Base-by-base conservation (phyloP, 2,113 vertebrate species). In the Toxotes jaculatrix region DNA sequence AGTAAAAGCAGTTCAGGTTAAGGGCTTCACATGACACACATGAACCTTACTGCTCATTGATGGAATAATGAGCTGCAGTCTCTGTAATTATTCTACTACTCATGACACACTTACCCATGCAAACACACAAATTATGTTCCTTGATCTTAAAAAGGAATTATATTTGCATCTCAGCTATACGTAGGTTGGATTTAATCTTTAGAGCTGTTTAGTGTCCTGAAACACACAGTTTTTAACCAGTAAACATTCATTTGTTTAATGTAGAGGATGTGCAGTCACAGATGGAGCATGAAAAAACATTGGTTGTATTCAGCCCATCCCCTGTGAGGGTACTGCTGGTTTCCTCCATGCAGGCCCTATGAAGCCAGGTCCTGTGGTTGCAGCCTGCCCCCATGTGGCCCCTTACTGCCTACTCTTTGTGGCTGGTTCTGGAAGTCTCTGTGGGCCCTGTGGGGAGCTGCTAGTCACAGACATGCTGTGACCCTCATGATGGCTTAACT, bases 401-500 rank as follows among this genome's bases (percentile, higher is more conserved):
- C 80, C 90, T 56, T 56, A 53, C 59, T 62, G 55, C 63, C 69
- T 85, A 72, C 68, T 60, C 31, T 74, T 61, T 75, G 69, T 11
- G 67, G 79, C 73, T 3, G 5, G 4, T 3, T 55, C 60, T 79
- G 65, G 79, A 76, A 83, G 81, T 79, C 43, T 59, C 45, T 61
- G 0, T 49, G 17, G 27, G 68, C 61, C 66, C 45, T 83, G 81
- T 73, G 83, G 74, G 77, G 66, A 84, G 77, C 72, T 43, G 2
- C 78, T 64, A 47, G 23, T 80, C 74, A 71, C 4, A 79, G 84
- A 85, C 75, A 61, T 38, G 72, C 75, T 77, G 63, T 89, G 67
- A 77, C 68, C 65, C 49, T 57, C 4, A 0, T 13, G 32, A 72
- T 62, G 16, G 51, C 65, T 27, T 43, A 45, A 23, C 31, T 38